Evolutionary conservation across 1,140 invertebrate species (phyloP).

Genomic region (Drosophila malerkotliana): DNA sequence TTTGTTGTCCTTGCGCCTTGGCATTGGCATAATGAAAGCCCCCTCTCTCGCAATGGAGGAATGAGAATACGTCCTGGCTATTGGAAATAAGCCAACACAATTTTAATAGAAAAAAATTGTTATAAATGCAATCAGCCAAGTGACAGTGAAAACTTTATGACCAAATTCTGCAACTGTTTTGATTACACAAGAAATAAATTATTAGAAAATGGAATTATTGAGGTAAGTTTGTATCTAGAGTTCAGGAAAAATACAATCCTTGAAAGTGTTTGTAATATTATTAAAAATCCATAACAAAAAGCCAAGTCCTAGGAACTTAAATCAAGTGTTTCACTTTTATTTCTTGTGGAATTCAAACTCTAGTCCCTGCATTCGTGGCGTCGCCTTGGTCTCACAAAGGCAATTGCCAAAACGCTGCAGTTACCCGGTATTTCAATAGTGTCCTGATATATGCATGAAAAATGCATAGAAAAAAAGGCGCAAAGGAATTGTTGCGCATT

Average conservation of each 20-base stretch:
- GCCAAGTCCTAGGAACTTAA: too few relatives aligned
- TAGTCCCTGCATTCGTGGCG: conserved; percentile 2
- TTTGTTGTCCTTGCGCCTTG: conserved; percentile 49
- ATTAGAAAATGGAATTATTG: background rate
- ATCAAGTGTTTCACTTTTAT: background rate
- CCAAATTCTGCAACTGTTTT: conserved; percentile 26
- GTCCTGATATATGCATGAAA: conserved; percentile 34
- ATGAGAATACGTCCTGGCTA: conserved; percentile 47
- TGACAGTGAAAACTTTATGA: conserved; percentile 55
- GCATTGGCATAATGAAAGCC: conserved; percentile 62
- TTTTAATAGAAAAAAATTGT: conserved; percentile 58
- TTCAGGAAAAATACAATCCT: too few relatives aligned
- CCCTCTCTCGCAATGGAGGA: conserved; percentile 1
- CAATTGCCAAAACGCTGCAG: conserved; percentile 42
- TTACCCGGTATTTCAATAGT: conserved; percentile 17
- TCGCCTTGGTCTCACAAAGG: conserved; percentile 16
- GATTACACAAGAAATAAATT: background rate
- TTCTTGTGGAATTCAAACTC: background rate
- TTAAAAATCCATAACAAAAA: too few relatives aligned
- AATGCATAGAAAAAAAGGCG: conserved; percentile 26
- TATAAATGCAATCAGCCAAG: conserved; percentile 67
- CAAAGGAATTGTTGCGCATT: conserved; percentile 35
- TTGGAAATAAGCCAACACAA: conserved; percentile 69
- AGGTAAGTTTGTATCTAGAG: too few relatives aligned
- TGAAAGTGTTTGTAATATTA: too few relatives aligned